Evolutionary conservation across 2,888 invertebrate genomes (phyloP).

Genomic region (Cosmorhoe ocellata): DNA sequence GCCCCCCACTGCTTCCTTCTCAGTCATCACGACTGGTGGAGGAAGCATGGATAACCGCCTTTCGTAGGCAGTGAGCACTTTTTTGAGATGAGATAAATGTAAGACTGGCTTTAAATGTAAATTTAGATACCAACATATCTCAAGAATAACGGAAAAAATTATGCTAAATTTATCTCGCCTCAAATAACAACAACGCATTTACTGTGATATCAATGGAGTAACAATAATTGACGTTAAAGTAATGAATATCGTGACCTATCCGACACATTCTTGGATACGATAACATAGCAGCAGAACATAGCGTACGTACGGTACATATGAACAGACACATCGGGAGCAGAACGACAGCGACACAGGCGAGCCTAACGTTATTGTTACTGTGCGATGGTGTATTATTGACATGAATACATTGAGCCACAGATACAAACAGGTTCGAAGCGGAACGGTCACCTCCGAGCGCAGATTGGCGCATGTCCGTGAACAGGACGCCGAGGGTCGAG

Average conservation of each 20-base stretch:
- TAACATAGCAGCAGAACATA: slow-evolving; percentile 18
- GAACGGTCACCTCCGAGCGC: slow-evolving; percentile 47
- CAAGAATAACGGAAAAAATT: no score
- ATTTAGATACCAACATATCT: no score
- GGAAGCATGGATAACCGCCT: no score
- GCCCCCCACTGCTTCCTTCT: no score
- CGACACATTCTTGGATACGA: slow-evolving; percentile 5
- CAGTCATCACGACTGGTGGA: no score
- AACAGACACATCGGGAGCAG: slow-evolving; percentile 16
- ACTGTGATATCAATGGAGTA: neutral
- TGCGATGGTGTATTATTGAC: slow-evolving; percentile 24
- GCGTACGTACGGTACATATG: slow-evolving; percentile 11
- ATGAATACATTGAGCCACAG: slow-evolving; percentile 30
- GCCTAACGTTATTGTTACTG: slow-evolving; percentile 19
- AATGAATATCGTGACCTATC: slow-evolving; percentile 3
- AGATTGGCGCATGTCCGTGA: slow-evolving; percentile 50
- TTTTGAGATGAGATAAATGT: no score
- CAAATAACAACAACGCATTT: neutral
- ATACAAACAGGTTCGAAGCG: slow-evolving; percentile 20
- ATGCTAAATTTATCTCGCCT: slow-evolving; percentile 1
- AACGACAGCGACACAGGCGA: slow-evolving; percentile 14
- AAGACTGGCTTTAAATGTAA: no score
- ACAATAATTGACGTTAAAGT: slow-evolving; percentile 9
- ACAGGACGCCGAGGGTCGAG: slow-evolving; percentile 63
- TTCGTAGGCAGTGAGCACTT: no score